phyloP scores from a whole-genome alignment of 2,797 vertebrate species.

The Emydoidea blandingii region DNA sequence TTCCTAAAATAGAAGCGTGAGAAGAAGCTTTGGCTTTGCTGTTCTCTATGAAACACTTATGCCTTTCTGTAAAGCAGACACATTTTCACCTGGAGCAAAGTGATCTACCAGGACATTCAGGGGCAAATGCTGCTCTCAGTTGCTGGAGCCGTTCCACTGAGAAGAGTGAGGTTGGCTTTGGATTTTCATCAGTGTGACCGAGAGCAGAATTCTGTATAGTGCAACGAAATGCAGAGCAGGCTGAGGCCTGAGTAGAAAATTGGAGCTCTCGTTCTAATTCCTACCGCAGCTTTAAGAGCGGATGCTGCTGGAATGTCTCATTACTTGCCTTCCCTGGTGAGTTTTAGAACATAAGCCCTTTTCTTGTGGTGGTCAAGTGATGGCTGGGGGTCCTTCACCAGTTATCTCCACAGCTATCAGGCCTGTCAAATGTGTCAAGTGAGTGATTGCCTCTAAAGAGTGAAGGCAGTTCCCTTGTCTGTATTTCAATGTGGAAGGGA shows the following conservation, averaged over 20 bases:
- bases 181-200: neutral
- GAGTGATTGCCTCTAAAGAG: neutral
- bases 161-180: neutral
- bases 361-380: neutral
- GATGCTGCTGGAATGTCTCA: neutral
- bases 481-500: neutral
- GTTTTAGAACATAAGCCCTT: neutral
- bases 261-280: neutral
- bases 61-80: neutral
- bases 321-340: neutral
- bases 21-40: neutral
- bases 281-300: neutral
- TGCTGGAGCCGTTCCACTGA: neutral
- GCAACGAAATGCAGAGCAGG: neutral
- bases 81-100: neutral
- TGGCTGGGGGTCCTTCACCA: neutral
- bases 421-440: neutral
- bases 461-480: neutral
- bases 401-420: neutral
- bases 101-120: neutral
- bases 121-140: neutral
- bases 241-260: neutral
- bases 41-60: neutral
- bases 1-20: neutral
- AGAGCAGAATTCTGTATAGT: conserved; percentile 20